Evolutionary conservation across 2,888 invertebrate genomes (phyloP), one percentile per base, ranked within the genome.

Genomic region (Callyntrura sp.): DNA sequence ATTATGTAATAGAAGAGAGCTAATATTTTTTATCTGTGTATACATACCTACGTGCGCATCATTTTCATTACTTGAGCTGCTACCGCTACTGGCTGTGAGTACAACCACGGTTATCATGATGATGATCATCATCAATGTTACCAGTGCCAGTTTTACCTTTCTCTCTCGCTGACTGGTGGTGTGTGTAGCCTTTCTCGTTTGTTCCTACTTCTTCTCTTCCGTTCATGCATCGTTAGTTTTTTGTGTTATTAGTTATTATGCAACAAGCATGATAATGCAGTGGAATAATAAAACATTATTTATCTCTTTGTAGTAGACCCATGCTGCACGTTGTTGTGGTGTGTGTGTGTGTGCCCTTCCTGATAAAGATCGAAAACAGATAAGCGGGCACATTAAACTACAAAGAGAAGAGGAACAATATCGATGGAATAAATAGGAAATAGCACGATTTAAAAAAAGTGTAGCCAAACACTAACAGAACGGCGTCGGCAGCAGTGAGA

Each of bases 151-250:
- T 55, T 79, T 79, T 51, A 6, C 57, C 17, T 79, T 45, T 45
- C n/a, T 73, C 45, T 45, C 43, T 48, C 23, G 5, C 17, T 17
- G 14, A n/a, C 25, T 62, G 28, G 68, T n/a, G n/a, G n/a, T n/a
- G n/a, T n/a, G n/a, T n/a, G n/a, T 68, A 68, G 35, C 68, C 68
- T 68, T 68, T 68, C 28, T 65, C 65, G 28, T 70, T 2, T 35
- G 35, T 6, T 35, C 6, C 35, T 35, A 35, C n/a, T 35, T 4
- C 70, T 70, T 43, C 70, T 28, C 35, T 35, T 20, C 28, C 62
- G 28, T 83, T 83, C 83, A 83, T 83, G 83, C 65, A 83, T 83
- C 48, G 83, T 60, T 83, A 83, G 65, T 25, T 83, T 83, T 83
- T 48, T 83, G 62, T 48, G 65, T 83, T 83, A 78, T 81, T 62